Evolutionary conservation across 2,113 vertebrate species (phyloP).

Genomic region (Antechinus stuartii): DNA sequence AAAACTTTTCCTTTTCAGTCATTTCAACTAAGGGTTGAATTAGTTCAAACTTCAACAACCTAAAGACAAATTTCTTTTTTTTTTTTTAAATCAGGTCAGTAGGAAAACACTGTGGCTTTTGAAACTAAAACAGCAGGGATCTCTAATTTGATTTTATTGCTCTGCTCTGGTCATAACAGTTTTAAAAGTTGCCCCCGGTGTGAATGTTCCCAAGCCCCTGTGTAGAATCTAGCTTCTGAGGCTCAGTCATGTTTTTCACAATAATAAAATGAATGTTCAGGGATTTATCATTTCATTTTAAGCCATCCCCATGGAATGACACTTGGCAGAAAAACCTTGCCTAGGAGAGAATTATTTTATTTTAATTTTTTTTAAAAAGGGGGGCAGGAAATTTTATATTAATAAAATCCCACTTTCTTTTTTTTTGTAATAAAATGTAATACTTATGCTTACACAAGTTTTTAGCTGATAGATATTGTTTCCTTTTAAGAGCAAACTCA

Average conservation of each 20-base stretch:
- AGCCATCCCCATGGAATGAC: slow-evolving; percentile 42
- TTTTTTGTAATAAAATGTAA: slow-evolving; percentile 36
- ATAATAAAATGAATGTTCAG: slow-evolving; percentile 50
- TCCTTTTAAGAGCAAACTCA: slow-evolving; percentile 30
- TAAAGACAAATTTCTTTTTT: slow-evolving; percentile 2
- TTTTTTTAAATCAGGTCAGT: slow-evolving; percentile 29
- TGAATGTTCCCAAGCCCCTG: not conserved
- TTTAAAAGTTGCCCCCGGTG: not conserved
- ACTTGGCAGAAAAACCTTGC: slow-evolving; percentile 31
- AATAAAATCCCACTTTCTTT: slow-evolving; percentile 15
- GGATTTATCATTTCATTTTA: slow-evolving; percentile 66
- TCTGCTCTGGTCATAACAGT: not conserved
- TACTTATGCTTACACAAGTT: slow-evolving; percentile 54
- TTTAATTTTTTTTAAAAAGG: slow-evolving; percentile 68
- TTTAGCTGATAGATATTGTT: slow-evolving; percentile 17
- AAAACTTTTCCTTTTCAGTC: not conserved
- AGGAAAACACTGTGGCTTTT: slow-evolving; percentile 13
- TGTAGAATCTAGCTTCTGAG: slow-evolving; percentile 2
- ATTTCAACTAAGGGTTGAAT: not conserved
- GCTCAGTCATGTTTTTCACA: slow-evolving; percentile 49
- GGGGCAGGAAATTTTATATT: slow-evolving; percentile 28
- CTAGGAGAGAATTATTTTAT: slow-evolving; percentile 40
- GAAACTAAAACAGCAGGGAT: slow-evolving; percentile 1
- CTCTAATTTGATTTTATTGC: slow-evolving; percentile 27
- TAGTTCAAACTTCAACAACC: not conserved